Conservation (phyloP, 64 coral and sea anemone species). For the Catalaphyllia jardinei region DNA sequence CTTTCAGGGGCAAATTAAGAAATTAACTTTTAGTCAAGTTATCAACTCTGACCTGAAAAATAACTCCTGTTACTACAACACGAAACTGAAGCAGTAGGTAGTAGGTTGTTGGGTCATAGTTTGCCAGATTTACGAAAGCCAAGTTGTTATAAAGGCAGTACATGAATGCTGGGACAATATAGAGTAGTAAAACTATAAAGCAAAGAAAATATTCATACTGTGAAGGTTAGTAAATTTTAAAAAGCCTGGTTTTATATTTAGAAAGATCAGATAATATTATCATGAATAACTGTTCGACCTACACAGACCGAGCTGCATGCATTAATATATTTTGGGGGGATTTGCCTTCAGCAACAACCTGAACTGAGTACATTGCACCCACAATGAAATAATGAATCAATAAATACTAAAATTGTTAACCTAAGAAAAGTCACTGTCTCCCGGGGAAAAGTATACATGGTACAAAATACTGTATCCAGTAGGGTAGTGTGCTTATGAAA, state of each 20-base stretch:
- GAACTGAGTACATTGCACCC: too few relatives aligned
- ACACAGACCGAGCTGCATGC: too few relatives aligned
- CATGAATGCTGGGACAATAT: conserved; percentile 87
- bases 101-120: conserved; percentile 95
- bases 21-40: neutral
- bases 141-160: conserved; percentile 99
- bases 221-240: neutral
- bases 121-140: conserved; percentile 92
- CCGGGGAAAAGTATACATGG: too few relatives aligned
- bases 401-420: too few relatives aligned
- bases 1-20: neutral
- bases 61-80: conserved; percentile 92
- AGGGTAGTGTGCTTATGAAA: too few relatives aligned
- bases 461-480: too few relatives aligned
- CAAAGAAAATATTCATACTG: neutral
- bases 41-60: conserved; percentile 81
- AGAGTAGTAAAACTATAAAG: conserved; percentile 80
- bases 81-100: conserved; percentile 95
- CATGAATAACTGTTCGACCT: too few relatives aligned
- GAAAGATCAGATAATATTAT: too few relatives aligned
- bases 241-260: neutral
- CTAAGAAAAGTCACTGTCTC: too few relatives aligned
- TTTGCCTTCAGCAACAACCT: too few relatives aligned
- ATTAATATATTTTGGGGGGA: too few relatives aligned
- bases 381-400: too few relatives aligned